These are phyloP conservation scores for Ploceus nigricollis DNA, from an alignment of 2,113 vertebrate genomes.

Conservation along the genomic window DNA sequence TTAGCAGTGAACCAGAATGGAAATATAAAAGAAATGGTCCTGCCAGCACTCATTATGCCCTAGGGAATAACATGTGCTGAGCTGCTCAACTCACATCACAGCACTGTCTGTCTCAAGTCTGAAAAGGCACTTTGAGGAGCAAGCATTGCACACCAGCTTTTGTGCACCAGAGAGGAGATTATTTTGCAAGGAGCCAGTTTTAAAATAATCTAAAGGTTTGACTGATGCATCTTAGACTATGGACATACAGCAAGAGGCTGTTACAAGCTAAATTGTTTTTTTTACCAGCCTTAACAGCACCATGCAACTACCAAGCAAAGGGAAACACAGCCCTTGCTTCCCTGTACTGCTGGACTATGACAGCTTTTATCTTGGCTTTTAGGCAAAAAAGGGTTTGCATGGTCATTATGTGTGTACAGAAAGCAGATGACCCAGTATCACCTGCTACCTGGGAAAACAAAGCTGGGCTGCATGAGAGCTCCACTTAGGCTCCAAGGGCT, in stretches of 20 bases:
- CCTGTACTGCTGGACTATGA: not conserved
- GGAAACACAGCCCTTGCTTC: not conserved
- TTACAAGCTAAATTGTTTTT: not conserved
- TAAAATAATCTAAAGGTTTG: not conserved
- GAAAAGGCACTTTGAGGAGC: not conserved
- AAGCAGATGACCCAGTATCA: not conserved
- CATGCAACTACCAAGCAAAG: not conserved
- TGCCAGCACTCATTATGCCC: not conserved
- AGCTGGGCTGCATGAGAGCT: not conserved
- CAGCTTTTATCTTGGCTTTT: not conserved
- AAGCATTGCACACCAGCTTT: not conserved
- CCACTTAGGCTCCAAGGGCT: not conserved
- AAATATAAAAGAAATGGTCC: not conserved
- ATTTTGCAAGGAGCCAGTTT: not conserved
- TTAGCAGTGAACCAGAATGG: slow-evolving; percentile 2
- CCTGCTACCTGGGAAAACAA: not conserved
- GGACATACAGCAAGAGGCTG: not conserved
- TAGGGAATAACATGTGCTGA: not conserved
- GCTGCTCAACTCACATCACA: not conserved
- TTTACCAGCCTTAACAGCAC: not conserved
- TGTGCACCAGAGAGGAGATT: not conserved
- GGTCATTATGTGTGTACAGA: not conserved
- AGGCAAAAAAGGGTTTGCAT: not conserved
- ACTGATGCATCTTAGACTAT: not conserved
- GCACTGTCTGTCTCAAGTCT: not conserved